phyloP scores from a whole-genome alignment of 2,113 vertebrate genomes.

The Mellivora capensis region DNA sequence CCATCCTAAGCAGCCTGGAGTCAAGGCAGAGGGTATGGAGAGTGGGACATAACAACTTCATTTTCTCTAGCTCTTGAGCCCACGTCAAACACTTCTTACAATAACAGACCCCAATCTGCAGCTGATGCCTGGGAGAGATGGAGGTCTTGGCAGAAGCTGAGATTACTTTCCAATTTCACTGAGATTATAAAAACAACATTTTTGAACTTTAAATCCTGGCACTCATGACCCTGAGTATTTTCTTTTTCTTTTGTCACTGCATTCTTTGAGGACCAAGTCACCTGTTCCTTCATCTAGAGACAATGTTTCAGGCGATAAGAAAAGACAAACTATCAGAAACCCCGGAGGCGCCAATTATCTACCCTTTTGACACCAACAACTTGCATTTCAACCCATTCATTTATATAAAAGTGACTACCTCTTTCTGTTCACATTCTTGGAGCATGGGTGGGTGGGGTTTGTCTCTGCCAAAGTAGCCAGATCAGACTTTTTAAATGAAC shows the following conservation, averaged over 20 bases:
- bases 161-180: constrained; percentile 61
- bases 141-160: constrained; percentile 68
- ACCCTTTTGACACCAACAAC: constrained; percentile 1
- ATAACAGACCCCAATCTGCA: neutral
- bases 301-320: constrained; percentile 58
- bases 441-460: constrained; percentile 2
- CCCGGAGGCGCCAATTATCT: constrained; percentile 65
- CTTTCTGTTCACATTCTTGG: constrained; percentile 47
- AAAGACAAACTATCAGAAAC: constrained; percentile 56
- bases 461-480: constrained; percentile 53
- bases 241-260: constrained; percentile 41
- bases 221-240: constrained; percentile 39
- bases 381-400: constrained; percentile 58
- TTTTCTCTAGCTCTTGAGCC: neutral
- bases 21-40: neutral
- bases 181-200: constrained; percentile 57
- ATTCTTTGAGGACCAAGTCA: constrained; percentile 39
- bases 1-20: neutral
- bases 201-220: constrained; percentile 53
- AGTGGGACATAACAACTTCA: neutral
- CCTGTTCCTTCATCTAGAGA: constrained; percentile 60
- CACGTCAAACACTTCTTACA: neutral
- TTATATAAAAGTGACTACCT: constrained; percentile 27
- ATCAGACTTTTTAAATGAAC: constrained; percentile 74
- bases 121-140: neutral